A percentile compares a stretch with the other conserved stretches of the same genome.
These are phyloP conservation scores for Halocaridina rubra DNA, from an alignment of 2,888 invertebrate genomes.

Conservation along the genomic window DNA sequence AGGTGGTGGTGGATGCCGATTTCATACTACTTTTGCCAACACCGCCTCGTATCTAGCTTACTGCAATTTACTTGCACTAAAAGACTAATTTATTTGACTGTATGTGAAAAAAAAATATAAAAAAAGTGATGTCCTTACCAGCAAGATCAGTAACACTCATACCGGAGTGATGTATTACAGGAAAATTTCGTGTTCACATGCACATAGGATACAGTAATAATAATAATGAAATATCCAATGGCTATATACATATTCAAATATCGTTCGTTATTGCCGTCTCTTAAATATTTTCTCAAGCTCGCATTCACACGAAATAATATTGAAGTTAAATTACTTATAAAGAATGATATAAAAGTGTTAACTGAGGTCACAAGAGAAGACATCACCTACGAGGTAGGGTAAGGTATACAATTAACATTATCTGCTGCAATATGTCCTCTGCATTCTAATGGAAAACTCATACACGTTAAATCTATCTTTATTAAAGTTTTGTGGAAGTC, in stretches of 20 bases:
- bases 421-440: slow-evolving; percentile 57
- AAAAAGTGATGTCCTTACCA: slow-evolving; percentile 55
- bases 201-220: slow-evolving; percentile 39
- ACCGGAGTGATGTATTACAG: slow-evolving; percentile 28
- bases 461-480: slow-evolving; percentile 48
- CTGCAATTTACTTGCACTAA: slow-evolving; percentile 49
- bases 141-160: slow-evolving; percentile 51
- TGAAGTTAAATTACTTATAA: slow-evolving; percentile 44
- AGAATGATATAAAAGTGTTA: slow-evolving; percentile 39
- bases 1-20: slow-evolving; percentile 33
- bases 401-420: slow-evolving; percentile 57
- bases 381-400: slow-evolving; percentile 60
- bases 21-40: background rate
- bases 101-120: slow-evolving; percentile 53
- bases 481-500: slow-evolving; percentile 53
- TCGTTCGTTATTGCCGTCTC: slow-evolving; percentile 46
- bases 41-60: slow-evolving; percentile 44
- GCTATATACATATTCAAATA: slow-evolving; percentile 27
- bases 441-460: slow-evolving; percentile 53
- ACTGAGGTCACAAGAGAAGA: slow-evolving; percentile 57
- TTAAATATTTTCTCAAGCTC: slow-evolving; percentile 28
- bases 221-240: slow-evolving; percentile 22
- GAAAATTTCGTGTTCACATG: slow-evolving; percentile 38
- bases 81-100: slow-evolving; percentile 58
- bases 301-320: slow-evolving; percentile 47